Evolutionary conservation across 2,113 vertebrate species (phyloP), one percentile per base, ranked within the genome.

Genomic region (Odocoileus virginianus): DNA sequence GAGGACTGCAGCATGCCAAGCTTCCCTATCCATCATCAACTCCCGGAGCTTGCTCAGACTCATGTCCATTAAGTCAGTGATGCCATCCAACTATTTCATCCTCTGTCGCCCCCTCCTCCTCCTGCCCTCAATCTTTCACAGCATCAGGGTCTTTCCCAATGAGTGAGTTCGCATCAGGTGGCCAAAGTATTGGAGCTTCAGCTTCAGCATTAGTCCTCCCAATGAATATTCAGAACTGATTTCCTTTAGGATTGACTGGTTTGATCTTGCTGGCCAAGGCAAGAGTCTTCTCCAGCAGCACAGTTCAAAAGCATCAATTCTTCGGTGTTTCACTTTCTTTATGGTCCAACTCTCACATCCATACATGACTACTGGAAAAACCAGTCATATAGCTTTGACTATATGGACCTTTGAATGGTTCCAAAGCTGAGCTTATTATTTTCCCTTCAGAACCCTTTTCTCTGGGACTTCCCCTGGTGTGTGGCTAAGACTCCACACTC

Each of bases 1-100:
- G 0, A 40, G 67, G 67, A 71, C 19, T 71, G n/a, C 67, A 71
- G 67, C n/a, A 71, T 0, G 1, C 19, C n/a, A 40, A n/a, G 5
- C n/a, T 40, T 71, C n/a, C 67, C n/a, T 71, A 12, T 67, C 61
- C 16, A 71, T 6, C 67, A 71, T 40, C 67, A 71, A 12, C 67
- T 71, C n/a, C 67, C 0, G 19, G 67, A 71, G n/a, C n/a, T 40
- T 71, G 19, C n/a, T 40, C n/a, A 40, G 23, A 71, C n/a, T 40
- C n/a, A 71, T 0, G 0, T 23, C 19, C 67, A 71, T 23, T 71
- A 40, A 40, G 67, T 71, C 67, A 40, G 10, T 40, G 67, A 71
- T 71, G 67, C 67, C 67, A 71, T 71, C 67, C n/a, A 71, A 71
- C n/a, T 23, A 23, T 40, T 19, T 71, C n/a, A 12, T 40, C 67